These are phyloP conservation scores for Paraplagusia blochii DNA, from an alignment of 2,113 vertebrate species.

Conservation along the genomic window DNA sequence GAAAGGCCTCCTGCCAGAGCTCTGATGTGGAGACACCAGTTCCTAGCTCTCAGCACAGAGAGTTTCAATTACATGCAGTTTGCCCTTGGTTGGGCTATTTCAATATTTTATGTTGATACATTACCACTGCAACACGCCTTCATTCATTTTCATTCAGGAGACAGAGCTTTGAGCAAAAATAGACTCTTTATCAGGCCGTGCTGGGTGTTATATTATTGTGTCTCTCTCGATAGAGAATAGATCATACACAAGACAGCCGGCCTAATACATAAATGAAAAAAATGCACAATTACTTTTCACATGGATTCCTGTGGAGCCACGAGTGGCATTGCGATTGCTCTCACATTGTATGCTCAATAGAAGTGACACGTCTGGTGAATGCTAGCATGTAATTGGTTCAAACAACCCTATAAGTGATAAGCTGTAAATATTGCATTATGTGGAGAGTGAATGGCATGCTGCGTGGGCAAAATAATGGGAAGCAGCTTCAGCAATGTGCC, in stretches of 20 bases:
- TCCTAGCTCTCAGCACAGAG: slow-evolving; percentile 68
- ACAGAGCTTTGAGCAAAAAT: slow-evolving; percentile 65
- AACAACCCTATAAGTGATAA: slow-evolving; percentile 35
- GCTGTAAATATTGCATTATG: slow-evolving; percentile 36
- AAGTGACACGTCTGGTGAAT: slow-evolving; percentile 59
- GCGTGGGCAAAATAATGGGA: slow-evolving; percentile 30
- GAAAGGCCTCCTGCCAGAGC: slow-evolving; percentile 75
- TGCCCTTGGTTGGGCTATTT: slow-evolving; percentile 73
- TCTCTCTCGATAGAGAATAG: slow-evolving; percentile 61
- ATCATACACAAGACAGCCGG: slow-evolving; percentile 60
- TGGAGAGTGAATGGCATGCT: slow-evolving; percentile 21
- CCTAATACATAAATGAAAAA: slow-evolving; percentile 61
- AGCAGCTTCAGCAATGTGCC: slow-evolving; percentile 22
- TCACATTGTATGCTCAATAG: slow-evolving; percentile 28
- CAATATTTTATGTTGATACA: slow-evolving; percentile 78
- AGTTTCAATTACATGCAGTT: slow-evolving; percentile 77
- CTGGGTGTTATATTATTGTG: slow-evolving; percentile 62
- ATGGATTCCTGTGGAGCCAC: slow-evolving; percentile 46
- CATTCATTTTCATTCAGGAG: slow-evolving; percentile 69
- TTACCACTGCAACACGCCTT: slow-evolving; percentile 64
- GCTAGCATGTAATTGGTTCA: slow-evolving; percentile 67
- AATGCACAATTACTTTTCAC: slow-evolving; percentile 68
- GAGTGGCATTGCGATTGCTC: slow-evolving; percentile 49
- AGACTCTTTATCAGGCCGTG: slow-evolving; percentile 61
- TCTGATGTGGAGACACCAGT: slow-evolving; percentile 65